phyloP scores from a whole-genome alignment of 2,888 invertebrate genomes.

The Amblyjoppa fuscipennis region DNA sequence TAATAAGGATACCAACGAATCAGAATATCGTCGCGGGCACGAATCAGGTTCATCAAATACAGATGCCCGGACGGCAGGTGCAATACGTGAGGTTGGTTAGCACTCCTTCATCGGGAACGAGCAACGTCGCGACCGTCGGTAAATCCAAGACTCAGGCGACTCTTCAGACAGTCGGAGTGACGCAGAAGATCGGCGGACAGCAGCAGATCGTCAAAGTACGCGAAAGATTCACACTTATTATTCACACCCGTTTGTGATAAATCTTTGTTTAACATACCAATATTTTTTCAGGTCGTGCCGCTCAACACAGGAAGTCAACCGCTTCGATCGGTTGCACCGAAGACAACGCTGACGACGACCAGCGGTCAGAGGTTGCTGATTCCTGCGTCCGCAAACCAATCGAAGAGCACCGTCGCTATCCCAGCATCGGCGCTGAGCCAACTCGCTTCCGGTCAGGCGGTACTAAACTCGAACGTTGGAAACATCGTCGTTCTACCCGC shows the following conservation, averaged over 20 bases:
- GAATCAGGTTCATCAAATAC: slow-evolving; percentile 90
- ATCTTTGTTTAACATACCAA: background rate
- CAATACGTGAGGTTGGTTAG: slow-evolving; percentile 91
- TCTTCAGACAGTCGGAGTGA: slow-evolving; percentile 81
- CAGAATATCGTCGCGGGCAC: slow-evolving; percentile 84
- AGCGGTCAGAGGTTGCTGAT: slow-evolving; percentile 84
- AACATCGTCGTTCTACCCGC: slow-evolving; percentile 88
- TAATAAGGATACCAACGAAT: slow-evolving; percentile 86
- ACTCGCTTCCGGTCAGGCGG: slow-evolving; percentile 83
- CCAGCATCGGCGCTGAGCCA: slow-evolving; percentile 85
- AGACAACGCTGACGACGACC: slow-evolving; percentile 79
- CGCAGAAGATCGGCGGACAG: slow-evolving; percentile 81
- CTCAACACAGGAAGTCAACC: slow-evolving; percentile 80
- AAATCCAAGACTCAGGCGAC: slow-evolving; percentile 81
- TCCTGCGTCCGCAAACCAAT: slow-evolving; percentile 81
- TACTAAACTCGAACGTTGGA: slow-evolving; percentile 83
- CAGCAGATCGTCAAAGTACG: slow-evolving; percentile 83
- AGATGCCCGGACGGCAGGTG: slow-evolving; percentile 90
- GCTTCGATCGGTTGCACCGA: slow-evolving; percentile 84
- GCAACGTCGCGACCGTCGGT: slow-evolving; percentile 82
- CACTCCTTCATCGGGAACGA: slow-evolving; percentile 84
- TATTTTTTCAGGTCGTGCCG: slow-evolving; percentile 78
- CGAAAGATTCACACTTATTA: background rate
- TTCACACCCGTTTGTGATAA: background rate
- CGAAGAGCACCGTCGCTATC: slow-evolving; percentile 82